Conservation (phyloP, 2,113 vertebrate species). For the Sturnira hondurensis region DNA sequence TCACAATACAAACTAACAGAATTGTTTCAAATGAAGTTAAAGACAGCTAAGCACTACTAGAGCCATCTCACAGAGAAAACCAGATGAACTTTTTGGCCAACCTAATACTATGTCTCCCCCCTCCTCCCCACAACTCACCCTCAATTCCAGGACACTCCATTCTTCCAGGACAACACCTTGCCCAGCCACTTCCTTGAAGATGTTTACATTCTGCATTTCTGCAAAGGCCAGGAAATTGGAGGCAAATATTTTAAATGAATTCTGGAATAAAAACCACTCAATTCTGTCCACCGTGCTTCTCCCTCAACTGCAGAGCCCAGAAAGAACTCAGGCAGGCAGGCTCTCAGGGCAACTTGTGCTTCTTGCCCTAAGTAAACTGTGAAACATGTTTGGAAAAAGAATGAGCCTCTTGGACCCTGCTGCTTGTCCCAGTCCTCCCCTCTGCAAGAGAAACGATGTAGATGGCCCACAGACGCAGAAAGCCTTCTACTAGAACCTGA, state of each 20-base stretch:
- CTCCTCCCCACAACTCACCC: background rate
- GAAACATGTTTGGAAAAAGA: background rate
- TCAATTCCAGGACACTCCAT: background rate
- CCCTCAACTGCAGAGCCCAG: background rate
- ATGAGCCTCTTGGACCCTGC: background rate
- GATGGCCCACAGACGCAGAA: background rate
- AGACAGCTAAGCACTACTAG: too few species aligned
- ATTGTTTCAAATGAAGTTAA: too few species aligned
- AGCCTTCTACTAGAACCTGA: background rate
- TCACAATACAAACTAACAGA: too few species aligned
- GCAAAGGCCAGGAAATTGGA: background rate
- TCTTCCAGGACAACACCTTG: background rate
- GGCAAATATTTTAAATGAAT: background rate
- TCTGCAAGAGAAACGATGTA: background rate
- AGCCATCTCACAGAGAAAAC: too few species aligned
- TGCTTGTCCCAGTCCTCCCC: too few species aligned
- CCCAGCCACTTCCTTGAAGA: background rate
- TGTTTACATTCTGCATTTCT: background rate
- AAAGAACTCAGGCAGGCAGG: background rate
- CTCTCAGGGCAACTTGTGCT: background rate
- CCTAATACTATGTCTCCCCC: too few species aligned
- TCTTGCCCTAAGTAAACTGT: background rate
- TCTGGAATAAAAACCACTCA: background rate
- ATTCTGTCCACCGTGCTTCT: background rate
- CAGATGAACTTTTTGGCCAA: too few species aligned